phyloP scores from a whole-genome alignment of 1,140 invertebrate genomes.

The Drosophila tropicalis region DNA sequence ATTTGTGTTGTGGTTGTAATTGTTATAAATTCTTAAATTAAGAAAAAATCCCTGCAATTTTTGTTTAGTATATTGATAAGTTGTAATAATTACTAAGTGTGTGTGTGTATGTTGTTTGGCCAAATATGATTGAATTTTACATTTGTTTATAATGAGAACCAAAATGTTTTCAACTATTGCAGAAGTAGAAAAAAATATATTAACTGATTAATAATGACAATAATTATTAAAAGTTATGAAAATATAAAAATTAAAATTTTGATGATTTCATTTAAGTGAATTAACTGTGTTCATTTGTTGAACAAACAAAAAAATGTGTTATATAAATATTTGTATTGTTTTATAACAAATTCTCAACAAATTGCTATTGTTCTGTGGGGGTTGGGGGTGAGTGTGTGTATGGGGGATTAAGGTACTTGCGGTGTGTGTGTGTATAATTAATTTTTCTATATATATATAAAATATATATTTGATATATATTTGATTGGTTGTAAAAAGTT shows the following conservation, averaged over 20 bases:
- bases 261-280: conserved; percentile 68
- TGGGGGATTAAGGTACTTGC: conserved; percentile 75
- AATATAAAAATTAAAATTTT: conserved; percentile 63
- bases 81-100: conserved; percentile 45
- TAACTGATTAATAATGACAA: conserved; percentile 34
- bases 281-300: conserved; percentile 59
- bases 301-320: conserved; percentile 1
- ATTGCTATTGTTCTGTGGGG: conserved; percentile 79
- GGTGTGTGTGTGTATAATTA: conserved; percentile 67
- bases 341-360: conserved; percentile 78
- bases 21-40: conserved; percentile 59
- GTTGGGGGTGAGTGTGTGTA: conserved; percentile 62
- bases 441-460: conserved; percentile 75
- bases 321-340: conserved; percentile 54
- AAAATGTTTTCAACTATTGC: conserved; percentile 13
- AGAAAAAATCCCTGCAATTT: conserved; percentile 76
- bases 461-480: conserved; percentile 80
- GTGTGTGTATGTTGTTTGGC: conserved; percentile 48
- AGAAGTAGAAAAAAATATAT: conserved; percentile 3
- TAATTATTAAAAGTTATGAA: conserved; percentile 57
- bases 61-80: conserved; percentile 54
- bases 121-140: conserved; percentile 56
- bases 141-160: conserved; percentile 6
- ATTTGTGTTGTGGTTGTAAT: conserved; percentile 37
- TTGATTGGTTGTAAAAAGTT: conserved; percentile 81